These are phyloP conservation scores for Drosophila niveifrons DNA, from an alignment of 2,888 invertebrate genomes.

Conservation along the genomic window DNA sequence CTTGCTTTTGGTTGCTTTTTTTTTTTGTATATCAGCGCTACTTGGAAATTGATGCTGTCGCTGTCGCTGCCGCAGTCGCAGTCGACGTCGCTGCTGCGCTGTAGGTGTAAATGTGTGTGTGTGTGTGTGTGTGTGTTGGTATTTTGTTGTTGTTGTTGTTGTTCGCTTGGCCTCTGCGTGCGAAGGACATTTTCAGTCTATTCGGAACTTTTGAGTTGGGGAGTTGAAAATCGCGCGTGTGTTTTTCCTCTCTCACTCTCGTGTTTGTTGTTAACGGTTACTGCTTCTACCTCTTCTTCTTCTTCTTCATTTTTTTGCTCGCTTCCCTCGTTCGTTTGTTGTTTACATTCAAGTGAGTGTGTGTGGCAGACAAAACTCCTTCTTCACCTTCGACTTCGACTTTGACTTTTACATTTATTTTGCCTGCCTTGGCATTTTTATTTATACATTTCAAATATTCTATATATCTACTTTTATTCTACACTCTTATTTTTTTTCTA, in stretches of 20 bases:
- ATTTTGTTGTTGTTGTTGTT: slow-evolving; percentile 38
- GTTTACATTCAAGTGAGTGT: slow-evolving; percentile 22
- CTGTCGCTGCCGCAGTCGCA: slow-evolving; percentile 35
- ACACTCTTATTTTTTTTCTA: neutral
- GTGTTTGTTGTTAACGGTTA: slow-evolving; percentile 56
- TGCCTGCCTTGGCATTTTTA: slow-evolving; percentile 5
- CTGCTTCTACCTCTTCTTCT: slow-evolving; percentile 4
- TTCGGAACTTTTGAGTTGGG: slow-evolving; percentile 82
- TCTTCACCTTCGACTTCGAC: neutral
- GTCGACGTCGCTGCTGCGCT: slow-evolving; percentile 42
- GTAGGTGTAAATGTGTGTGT: slow-evolving; percentile 23
- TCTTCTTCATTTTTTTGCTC: neutral
- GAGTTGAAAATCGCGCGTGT: slow-evolving; percentile 74
- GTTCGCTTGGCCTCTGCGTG: slow-evolving; percentile 55
- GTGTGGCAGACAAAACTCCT: slow-evolving; percentile 17
- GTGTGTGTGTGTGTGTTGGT: slow-evolving; percentile 36
- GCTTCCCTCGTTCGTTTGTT: neutral
- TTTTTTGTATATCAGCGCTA: slow-evolving; percentile 52
- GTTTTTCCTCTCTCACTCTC: slow-evolving; percentile 48
- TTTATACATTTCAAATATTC: neutral
- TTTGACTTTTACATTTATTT: neutral
- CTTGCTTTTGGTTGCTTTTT: slow-evolving; percentile 8
- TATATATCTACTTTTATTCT: slow-evolving; percentile 9
- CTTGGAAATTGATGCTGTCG: slow-evolving; percentile 61
- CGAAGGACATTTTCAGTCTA: slow-evolving; percentile 80